These are phyloP conservation scores for Porites divaricata DNA, from an alignment of 92 coral and sea anemone species.

Conservation along the genomic window DNA sequence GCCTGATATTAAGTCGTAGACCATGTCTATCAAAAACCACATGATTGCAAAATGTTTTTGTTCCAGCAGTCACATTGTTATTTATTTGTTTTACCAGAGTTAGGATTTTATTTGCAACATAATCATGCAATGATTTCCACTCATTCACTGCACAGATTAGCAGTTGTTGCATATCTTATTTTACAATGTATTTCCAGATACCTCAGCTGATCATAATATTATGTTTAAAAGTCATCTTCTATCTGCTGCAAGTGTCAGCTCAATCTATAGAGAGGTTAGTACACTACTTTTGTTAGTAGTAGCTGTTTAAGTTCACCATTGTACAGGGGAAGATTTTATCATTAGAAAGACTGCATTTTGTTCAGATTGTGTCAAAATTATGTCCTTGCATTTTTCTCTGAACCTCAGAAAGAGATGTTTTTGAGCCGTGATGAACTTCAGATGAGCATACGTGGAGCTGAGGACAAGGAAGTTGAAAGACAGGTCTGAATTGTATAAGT, in stretches of 20 bases:
- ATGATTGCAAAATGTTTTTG: no score
- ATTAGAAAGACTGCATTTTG: background rate
- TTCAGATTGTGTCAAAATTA: background rate
- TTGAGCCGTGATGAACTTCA: constrained; percentile 74
- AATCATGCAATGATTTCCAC: no score
- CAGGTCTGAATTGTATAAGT: constrained; percentile 38
- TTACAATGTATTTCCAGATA: background rate
- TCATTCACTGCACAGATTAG: background rate
- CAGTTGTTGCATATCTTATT: background rate
- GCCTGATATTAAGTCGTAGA: no score
- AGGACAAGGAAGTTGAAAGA: constrained; percentile 78
- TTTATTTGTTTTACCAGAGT: no score
- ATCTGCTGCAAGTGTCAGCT: constrained; percentile 73
- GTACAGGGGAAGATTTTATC: no score
- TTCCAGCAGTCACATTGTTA: no score
- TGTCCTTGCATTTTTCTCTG: background rate
- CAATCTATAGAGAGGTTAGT: constrained; percentile 80
- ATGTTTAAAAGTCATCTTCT: constrained; percentile 58
- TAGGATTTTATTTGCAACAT: no score
- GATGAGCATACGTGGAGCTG: constrained; percentile 76
- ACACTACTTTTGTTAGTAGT: background rate
- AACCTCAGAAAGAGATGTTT: constrained; percentile 76
- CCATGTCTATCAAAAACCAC: no score
- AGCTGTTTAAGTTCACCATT: background rate
- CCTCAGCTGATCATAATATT: constrained; percentile 42